Evolutionary conservation across 37 sponge, comb jelly and placozoan genomes (phyloP).

Genomic region (Axinella damicornis): DNA sequence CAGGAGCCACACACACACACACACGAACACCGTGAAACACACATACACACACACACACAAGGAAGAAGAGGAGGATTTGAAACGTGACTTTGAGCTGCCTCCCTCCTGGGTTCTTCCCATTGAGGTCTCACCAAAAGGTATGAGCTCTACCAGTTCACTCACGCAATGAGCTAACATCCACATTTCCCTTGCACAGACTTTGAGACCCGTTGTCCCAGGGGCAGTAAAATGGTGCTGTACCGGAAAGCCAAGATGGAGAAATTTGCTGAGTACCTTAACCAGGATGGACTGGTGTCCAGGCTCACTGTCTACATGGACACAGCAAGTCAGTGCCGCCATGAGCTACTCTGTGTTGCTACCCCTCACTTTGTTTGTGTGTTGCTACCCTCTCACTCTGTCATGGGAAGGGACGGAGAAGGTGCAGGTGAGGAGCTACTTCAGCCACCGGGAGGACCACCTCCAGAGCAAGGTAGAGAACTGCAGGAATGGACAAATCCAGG

Average conservation of each 20-base stretch:
- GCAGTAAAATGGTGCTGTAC: conserved; percentile 90
- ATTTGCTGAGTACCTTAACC: conserved; percentile 92
- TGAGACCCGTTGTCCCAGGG: conserved; percentile 88
- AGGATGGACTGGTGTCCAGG: conserved; percentile 85
- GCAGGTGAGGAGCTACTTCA: conserved; percentile 72
- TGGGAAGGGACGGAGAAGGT: conserved; percentile 61
- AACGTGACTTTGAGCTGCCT: conserved; percentile 85
- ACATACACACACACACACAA: neutral
- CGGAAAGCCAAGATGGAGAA: conserved; percentile 90
- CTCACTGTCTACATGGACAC: conserved; percentile 83
- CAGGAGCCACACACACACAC: neutral
- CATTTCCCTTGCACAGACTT: conserved; percentile 55
- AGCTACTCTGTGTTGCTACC: neutral
- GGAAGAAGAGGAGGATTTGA: conserved; percentile 31
- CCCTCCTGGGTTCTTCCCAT: conserved; percentile 90
- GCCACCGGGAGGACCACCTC: conserved; percentile 82
- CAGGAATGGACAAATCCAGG: conserved; percentile 60
- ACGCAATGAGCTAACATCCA: neutral
- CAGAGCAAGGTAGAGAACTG: conserved; percentile 47
- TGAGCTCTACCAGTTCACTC: neutral
- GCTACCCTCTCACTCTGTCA: too few relatives aligned
- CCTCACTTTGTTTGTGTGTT: neutral
- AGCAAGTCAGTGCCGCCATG: conserved; percentile 46
- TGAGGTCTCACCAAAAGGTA: conserved; percentile 66
- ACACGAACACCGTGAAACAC: neutral